phyloP scores from a whole-genome alignment of 2,113 vertebrate species.

The Taxidea taxus region DNA sequence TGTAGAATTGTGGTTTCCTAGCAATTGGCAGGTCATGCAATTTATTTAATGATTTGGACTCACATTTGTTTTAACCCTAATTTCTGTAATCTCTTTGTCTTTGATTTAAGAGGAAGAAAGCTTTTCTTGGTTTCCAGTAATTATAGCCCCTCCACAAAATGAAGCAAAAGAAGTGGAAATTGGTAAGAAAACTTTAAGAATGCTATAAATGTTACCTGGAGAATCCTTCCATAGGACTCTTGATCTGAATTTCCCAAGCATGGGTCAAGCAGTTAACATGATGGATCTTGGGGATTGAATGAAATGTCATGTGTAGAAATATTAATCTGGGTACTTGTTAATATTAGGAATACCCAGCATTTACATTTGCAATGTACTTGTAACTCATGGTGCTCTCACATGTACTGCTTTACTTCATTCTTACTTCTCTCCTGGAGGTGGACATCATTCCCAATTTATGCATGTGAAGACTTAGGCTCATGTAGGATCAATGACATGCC shows the following conservation, averaged over 20 bases:
- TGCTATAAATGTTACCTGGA: neutral
- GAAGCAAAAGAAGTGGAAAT: constrained; percentile 72
- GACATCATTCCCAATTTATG: neutral
- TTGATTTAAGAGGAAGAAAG: constrained; percentile 49
- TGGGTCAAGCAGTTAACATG: neutral
- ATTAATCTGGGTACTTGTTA: rapidly evolving
- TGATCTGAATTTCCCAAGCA: neutral
- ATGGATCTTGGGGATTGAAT: neutral
- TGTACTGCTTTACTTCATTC: rapidly evolving
- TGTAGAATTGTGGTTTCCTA: neutral
- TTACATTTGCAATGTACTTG: too few relatives aligned
- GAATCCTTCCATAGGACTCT: neutral
- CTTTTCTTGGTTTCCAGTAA: constrained; percentile 56
- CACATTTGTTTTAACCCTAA: constrained; percentile 27
- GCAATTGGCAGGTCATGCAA: neutral
- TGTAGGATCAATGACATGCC: neutral
- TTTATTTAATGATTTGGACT: neutral
- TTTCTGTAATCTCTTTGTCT: neutral
- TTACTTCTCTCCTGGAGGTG: neutral
- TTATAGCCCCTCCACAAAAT: constrained; percentile 73
- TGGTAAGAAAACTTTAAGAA: constrained; percentile 71
- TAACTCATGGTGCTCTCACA: neutral
- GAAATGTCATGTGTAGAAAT: neutral
- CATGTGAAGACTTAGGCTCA: neutral
- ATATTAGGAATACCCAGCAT: neutral